A percentile compares a stretch with the other conserved stretches of the same genome.
Conservation (phyloP, 64 coral and sea anemone species). For the Actinia equina region DNA sequence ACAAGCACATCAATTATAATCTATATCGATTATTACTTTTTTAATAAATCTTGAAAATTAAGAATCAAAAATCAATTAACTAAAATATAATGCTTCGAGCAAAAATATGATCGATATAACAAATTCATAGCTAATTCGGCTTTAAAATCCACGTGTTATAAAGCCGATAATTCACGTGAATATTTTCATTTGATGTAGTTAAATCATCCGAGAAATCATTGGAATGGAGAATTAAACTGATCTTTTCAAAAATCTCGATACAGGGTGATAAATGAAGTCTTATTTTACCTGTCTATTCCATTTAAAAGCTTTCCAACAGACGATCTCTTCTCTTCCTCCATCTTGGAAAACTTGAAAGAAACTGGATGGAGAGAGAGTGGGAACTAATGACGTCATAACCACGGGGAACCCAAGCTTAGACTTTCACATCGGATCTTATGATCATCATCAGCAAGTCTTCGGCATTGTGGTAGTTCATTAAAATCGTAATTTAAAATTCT, state of each 20-base stretch:
- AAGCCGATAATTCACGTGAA: neutral
- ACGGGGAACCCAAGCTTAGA: neutral
- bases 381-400: neutral
- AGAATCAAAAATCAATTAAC: neutral
- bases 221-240: neutral
- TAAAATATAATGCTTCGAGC: neutral
- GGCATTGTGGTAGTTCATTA: too few relatives aligned
- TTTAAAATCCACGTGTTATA: neutral
- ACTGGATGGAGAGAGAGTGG: neutral
- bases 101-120: neutral
- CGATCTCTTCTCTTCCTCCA: conserved; percentile 53
- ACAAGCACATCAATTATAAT: neutral
- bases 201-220: neutral
- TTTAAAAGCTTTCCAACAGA: conserved; percentile 54
- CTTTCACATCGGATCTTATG: too few relatives aligned
- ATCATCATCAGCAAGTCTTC: too few relatives aligned
- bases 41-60: neutral
- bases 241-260: neutral
- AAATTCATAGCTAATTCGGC: neutral
- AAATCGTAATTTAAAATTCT: too few relatives aligned
- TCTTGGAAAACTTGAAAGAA: conserved; percentile 50
- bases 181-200: neutral
- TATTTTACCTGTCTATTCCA: conserved; percentile 53
- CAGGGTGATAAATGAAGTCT: neutral
- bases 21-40: too few relatives aligned